Evolutionary conservation across 2,797 vertebrate species (phyloP).

Genomic region (Hirundo rustica): DNA sequence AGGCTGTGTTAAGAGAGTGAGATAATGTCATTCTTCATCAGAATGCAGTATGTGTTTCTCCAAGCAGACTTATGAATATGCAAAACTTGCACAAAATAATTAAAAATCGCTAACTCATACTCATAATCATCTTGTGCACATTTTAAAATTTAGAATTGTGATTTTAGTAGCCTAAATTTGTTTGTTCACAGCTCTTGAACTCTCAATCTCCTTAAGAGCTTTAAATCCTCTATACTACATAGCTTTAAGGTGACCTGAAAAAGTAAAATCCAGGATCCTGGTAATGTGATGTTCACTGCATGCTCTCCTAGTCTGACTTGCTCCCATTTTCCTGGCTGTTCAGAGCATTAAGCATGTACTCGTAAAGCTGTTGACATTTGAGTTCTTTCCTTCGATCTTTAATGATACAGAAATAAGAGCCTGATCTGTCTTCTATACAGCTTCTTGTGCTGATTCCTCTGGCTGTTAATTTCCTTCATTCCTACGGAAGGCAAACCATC

Average conservation of each 20-base stretch:
- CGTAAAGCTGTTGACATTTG: conserved; percentile 49
- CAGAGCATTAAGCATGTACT: conserved; percentile 10
- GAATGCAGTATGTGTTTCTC: conserved; percentile 14
- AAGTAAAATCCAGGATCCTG: neutral
- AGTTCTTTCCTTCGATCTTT: neutral
- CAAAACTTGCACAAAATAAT: conserved; percentile 49
- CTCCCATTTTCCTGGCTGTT: neutral
- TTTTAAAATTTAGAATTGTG: conserved; percentile 26
- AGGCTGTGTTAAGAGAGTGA: neutral
- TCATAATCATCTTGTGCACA: conserved; percentile 37
- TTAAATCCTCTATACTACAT: neutral
- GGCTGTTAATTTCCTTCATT: conserved; percentile 13
- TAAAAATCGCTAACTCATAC: conserved; percentile 41
- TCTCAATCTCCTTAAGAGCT: conserved; percentile 34
- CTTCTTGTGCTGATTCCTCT: neutral
- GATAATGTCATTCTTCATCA: neutral
- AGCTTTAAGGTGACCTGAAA: conserved; percentile 30
- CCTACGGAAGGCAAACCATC: neutral
- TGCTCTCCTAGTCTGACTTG: neutral
- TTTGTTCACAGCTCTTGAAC: conserved; percentile 48
- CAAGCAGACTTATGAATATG: conserved; percentile 55
- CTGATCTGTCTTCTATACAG: neutral
- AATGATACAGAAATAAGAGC: neutral
- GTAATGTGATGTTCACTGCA: neutral
- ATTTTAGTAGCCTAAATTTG: conserved; percentile 10